Evolutionary conservation across 2,888 invertebrate genomes (phyloP), one percentile per base, ranked within the genome.

Genomic region (Pachycephus smyrnensis): DNA sequence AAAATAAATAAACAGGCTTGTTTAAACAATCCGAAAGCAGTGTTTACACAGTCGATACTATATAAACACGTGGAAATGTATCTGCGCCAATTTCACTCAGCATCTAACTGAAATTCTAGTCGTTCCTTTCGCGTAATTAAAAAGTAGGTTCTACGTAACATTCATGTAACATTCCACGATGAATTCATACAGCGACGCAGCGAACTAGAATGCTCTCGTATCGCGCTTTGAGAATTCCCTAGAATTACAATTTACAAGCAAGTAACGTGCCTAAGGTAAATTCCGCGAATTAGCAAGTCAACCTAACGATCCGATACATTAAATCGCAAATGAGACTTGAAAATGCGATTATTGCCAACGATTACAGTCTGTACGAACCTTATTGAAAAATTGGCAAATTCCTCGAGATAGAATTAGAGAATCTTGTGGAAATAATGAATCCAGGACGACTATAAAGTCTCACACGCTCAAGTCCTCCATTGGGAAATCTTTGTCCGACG

Each of bases 401-500:
- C 40, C 23, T 55, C 15, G 23, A 23, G 0, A 55, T 23, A 6
- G 9, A 23, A 55, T 15, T 6, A 55, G 40, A 6, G 40, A 55
- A 55, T 55, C 23, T 23, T 9, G 40, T 9, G 23, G 6, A 55
- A 55, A 55, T 55, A 55, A 55, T 55, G 40, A 23, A 55, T 23
- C 40, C 23, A 55, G 40, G 4, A 55, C 40, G 40, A 9, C 40
- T 32, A 82, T 83, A 85, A 87, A 86, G 84, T 88, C 84, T 84
- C 86, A 84, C 83, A 85, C 84, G 81, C 80, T 82, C 79, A 82
- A 82, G 32, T 30, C 31, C 71, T 76, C 83, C 84, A 87, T 87
- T 87, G 85, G 83, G 86, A 87, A 88, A 87, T 85, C 82, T 80
- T 79, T 76, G 82, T 84, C 80, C 82, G 82, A 84, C 84, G 82